Evolutionary conservation across 2,888 invertebrate species (phyloP), one percentile per base, ranked within the genome.

Genomic region (Ormyrus nitidulus): DNA sequence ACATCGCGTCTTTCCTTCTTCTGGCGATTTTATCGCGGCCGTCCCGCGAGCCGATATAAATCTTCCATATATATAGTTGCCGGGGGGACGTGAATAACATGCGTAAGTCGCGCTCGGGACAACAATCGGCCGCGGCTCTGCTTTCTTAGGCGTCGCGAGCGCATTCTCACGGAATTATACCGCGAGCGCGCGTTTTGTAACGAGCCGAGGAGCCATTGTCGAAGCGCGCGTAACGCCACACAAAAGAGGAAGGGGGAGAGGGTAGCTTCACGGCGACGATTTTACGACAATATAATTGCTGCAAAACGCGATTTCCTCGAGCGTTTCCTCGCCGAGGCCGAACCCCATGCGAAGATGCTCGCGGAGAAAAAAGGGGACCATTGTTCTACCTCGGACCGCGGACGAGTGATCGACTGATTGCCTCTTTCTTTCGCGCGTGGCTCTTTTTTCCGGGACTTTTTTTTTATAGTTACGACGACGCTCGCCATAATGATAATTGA

Each of bases 101-200:
- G 75, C 75, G 66, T 75, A 75, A 75, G 66, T 54, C 65, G 64
- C 0, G 61, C 61, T 34, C 34, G 34, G 34, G 34, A 34, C 34
- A 61, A 73, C 78, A 78, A 73, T 78, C 73, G 77, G 19, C 48
- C 11, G 49, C 56, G 8, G 13, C 34, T 70, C 51, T 58, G 59
- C 65, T 78, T 68, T 68, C 58, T 68, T 68, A 49, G 56, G 58
- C 61, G 11, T 59, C 61, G 49, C 66, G 71, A 82, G 83, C 83
- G 84, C 82, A 82, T 86, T 87, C 88, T 81, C 88, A 88, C 84
- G 86, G 83, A 87, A 87, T 87, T 85, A 86, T 86, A 83, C 81
- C 83, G 84, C 83, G 64, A 6, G 56, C 54, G 73, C 56, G 68
- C 54, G 53, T 53, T 58, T 69, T 74, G 54, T 48, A 71, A 58